These are phyloP conservation scores for Cydia strobilella DNA, from an alignment of 1,140 invertebrate genomes.

Conservation along the genomic window DNA sequence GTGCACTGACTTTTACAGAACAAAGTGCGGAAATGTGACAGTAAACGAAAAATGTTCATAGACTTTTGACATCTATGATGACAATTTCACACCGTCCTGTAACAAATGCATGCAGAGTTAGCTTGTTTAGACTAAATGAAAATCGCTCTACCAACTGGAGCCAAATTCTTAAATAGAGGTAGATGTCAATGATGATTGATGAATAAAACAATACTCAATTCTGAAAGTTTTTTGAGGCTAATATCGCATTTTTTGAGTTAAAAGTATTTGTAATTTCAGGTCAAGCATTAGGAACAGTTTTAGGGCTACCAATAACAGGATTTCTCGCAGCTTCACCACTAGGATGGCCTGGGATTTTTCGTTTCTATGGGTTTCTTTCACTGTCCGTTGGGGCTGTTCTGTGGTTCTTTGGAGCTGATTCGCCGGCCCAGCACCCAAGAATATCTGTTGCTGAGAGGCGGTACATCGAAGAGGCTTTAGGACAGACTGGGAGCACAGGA, in stretches of 20 bases:
- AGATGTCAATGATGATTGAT: no score
- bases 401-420: constrained; percentile 58
- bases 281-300: constrained; percentile 83
- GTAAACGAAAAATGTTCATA: no score
- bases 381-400: constrained; percentile 52
- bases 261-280: constrained; percentile 56
- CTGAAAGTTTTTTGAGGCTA: no score
- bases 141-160: no score
- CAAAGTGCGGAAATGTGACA: no score
- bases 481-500: constrained; percentile 46
- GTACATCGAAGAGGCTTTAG: constrained; percentile 69
- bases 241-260: not conserved
- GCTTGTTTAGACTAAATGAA: no score
- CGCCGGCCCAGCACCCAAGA: constrained; percentile 59
- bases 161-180: no score
- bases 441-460: constrained; percentile 63
- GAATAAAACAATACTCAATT: not conserved
- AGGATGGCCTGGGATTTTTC: constrained; percentile 82
- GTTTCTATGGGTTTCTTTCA: constrained; percentile 65
- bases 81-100: no score
- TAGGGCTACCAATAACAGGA: constrained; percentile 83
- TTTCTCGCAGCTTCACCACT: constrained; percentile 79
- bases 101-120: no score
- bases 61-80: no score
- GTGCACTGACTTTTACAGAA: no score